Evolutionary conservation across 2,113 vertebrate genomes (phyloP).

Genomic region (Gasterosteus nipponicus): DNA sequence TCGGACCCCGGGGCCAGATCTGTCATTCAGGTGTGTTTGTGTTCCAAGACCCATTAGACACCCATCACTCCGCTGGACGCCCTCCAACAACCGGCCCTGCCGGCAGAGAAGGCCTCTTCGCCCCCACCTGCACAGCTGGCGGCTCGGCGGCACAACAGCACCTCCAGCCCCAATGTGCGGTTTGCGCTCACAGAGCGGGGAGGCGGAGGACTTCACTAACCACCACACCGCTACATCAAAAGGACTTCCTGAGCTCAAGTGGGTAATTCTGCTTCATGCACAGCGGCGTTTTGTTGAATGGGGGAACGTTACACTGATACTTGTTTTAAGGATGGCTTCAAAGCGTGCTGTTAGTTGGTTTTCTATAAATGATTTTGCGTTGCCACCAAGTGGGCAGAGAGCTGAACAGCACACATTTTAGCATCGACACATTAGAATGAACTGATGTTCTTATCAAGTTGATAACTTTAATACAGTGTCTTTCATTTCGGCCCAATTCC

Average conservation of each 20-base stretch:
- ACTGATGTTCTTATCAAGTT: not conserved
- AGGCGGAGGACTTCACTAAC: conserved; percentile 10
- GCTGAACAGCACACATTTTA: conserved; percentile 11
- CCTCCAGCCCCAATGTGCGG: conserved; percentile 2
- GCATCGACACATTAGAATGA: not conserved
- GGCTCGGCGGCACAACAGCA: conserved; percentile 57
- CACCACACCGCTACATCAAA: conserved; percentile 51
- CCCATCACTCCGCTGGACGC: conserved; percentile 56
- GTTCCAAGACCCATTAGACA: conserved; percentile 65
- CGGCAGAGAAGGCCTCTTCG: conserved; percentile 34
- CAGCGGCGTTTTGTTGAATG: conserved; percentile 28
- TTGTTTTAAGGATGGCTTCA: conserved; percentile 14
- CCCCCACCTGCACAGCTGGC: conserved; percentile 73
- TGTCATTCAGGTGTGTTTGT: conserved; percentile 59
- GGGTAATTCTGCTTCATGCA: conserved; percentile 44
- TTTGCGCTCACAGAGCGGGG: conserved; percentile 16
- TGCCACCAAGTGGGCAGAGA: conserved; percentile 66
- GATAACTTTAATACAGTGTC: not conserved
- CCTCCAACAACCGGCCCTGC: conserved; percentile 8
- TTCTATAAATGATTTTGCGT: conserved; percentile 30
- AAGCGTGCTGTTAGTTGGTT: not conserved
- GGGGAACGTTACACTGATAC: conserved; percentile 21
- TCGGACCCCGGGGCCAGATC: conserved; percentile 33
- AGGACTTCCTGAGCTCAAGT: conserved; percentile 67
- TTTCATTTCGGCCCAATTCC: too few species aligned